Percentiles rank a stretch among this genome's conserved stretches.
Evolutionary conservation across 2,113 vertebrate species (phyloP).

Genomic region (Sclerurus mexicanus): DNA sequence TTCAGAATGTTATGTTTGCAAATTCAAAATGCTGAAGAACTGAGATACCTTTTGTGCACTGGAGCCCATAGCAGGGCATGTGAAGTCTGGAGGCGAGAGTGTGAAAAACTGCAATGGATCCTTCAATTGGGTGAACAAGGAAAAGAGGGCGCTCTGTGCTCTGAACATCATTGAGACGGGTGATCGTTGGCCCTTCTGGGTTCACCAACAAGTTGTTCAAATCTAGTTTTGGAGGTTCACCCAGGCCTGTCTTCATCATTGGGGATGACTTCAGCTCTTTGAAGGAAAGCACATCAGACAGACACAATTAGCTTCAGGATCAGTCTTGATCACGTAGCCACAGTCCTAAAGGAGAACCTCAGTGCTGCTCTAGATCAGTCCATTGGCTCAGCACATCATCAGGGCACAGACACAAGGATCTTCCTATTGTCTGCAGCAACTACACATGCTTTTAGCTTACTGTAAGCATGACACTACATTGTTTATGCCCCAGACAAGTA

Average conservation of each 20-base stretch:
- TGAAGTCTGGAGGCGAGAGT: slow-evolving; percentile 84
- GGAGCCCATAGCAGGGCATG: slow-evolving; percentile 90
- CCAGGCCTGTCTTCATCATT: background rate
- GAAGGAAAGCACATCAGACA: background rate
- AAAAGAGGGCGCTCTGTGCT: slow-evolving; percentile 87
- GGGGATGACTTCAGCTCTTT: slow-evolving; percentile 60
- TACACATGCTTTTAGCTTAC: background rate
- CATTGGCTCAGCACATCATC: background rate
- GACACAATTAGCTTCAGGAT: background rate
- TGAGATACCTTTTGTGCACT: slow-evolving; percentile 90
- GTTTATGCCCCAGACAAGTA: background rate
- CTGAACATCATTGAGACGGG: slow-evolving; percentile 82
- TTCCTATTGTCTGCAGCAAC: background rate
- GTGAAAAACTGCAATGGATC: slow-evolving; percentile 83
- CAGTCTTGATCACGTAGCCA: background rate
- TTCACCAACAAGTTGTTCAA: slow-evolving; percentile 84
- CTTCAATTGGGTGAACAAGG: slow-evolving; percentile 94
- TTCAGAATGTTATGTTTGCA: background rate
- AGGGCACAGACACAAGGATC: background rate
- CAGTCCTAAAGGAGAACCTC: background rate
- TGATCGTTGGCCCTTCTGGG: slow-evolving; percentile 83
- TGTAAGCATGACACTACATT: background rate
- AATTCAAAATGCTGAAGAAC: background rate
- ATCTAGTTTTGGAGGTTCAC: slow-evolving; percentile 71
- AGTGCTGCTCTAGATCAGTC: background rate